Base-by-base conservation (phyloP, 2,113 vertebrate genomes). In the Phycodurus eques region DNA sequence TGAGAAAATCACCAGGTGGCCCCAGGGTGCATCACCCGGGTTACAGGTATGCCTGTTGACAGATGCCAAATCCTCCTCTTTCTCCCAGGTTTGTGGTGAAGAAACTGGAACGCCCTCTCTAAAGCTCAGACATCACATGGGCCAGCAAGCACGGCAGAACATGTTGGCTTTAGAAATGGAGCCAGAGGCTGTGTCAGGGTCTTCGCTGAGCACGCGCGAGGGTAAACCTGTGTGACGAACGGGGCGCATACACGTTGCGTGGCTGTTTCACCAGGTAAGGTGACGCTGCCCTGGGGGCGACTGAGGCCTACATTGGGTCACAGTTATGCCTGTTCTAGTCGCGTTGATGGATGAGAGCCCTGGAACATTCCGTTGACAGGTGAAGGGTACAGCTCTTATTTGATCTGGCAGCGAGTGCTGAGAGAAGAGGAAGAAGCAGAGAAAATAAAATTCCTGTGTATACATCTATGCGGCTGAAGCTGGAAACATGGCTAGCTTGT, bases 31-130 rank as follows among this genome's bases (percentile, higher is more conserved):
- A 89, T 91, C 87, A 91, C 89, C 89, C 86, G 76, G 79, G 90
- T 89, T 92, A 92, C 90, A 92, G 92, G 91, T 93, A 91, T 87
- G 78, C 93, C 81, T 92, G 93, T 93, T 92, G 91, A 93, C 88
- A 92, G 92, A 92, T 76, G 92, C 90, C 83, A 92, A 93, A 94
- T 92, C 92, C 92, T 77, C 82, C 76, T 90, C 85, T 89, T 90
- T 92, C 90, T 94, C 88, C 84, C 77, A 75, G 88, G 83, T 86
- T 67, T 80, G 68, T 68, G 85, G 86, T 83, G 86, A 86, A 74
- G 76, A 42, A 44, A 67, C 80, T 88, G 89, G 76, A 92, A 94
- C 92, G 90, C 93, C 93, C 92, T 91, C 91, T 92, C 93, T 92
- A 87, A 91, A 90, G 90, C 92, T 80, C 92, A 93, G 91, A 93